Evolutionary conservation across 1,140 invertebrate genomes (phyloP), one percentile per base, ranked within the genome.

Genomic region (Aradophagus sp.): DNA sequence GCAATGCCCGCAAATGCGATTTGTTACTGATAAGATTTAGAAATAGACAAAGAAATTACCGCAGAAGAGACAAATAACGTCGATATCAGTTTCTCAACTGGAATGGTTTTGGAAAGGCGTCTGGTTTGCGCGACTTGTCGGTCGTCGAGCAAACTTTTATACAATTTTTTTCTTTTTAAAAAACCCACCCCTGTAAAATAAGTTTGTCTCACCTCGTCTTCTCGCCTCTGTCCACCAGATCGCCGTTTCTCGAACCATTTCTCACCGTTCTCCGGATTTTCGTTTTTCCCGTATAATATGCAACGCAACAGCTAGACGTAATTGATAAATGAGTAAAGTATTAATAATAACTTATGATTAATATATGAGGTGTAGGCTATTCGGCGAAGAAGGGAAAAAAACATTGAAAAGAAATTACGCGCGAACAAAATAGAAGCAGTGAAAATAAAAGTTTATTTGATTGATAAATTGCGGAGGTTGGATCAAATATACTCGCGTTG

Each of bases 291-390:
- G 65, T 73, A 76, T 72, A 62, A 78, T 78, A 71, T 78, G 74
- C 74, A 79, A 76, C 74, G 75, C 73, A 75, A 63, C 73, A 76
- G 63, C 75, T 80, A 80, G 76, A 77, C 53, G 65, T 80, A 80
- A 75, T 70, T 56, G 44, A 74, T 77, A 77, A 78, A 68, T 59
- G 62, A 77, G 75, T 77, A 79, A 79, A 68, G 77, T 78, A 78
- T 80, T 77, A 76, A 75, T 74, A 75, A 61, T 74, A 74, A 79
- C 50, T 73, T 67, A 70, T 70, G 44, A 75, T 70, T 61, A 74
- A 70, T 75, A 67, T 73, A 72, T 32, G 66, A 77, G 66, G 56
- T 67, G 55, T 75, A 66, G 65, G 66, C 73, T 73, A 70, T 73
- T 67, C 62, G 56, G 56, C 42, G 55, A 55, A 39, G 11, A 39